Conservation (phyloP, 2,113 vertebrate genomes). For the Aegotheles bennettii region DNA sequence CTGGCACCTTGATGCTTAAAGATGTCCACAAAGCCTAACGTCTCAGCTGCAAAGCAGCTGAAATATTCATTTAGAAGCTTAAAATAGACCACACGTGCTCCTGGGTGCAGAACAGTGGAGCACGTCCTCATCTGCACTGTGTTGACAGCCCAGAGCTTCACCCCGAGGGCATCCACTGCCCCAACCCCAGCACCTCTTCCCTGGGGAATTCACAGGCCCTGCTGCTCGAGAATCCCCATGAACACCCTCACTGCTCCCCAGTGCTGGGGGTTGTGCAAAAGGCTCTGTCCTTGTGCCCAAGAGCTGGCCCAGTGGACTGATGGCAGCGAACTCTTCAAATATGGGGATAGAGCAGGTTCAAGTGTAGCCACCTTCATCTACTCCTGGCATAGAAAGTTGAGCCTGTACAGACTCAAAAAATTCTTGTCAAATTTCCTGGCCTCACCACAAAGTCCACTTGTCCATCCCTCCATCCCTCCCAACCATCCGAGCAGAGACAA, state of each 20-base stretch:
- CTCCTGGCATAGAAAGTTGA: background rate
- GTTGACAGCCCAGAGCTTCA: background rate
- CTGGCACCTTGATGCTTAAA: background rate
- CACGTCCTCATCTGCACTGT: fast-evolving
- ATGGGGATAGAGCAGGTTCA: background rate
- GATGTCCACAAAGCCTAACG: background rate
- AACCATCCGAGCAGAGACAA: background rate
- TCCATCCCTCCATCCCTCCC: background rate
- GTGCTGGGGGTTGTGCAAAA: background rate
- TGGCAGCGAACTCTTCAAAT: fast-evolving
- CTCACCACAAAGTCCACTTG: background rate
- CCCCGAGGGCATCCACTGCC: background rate
- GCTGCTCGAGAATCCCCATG: background rate
- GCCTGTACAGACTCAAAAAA: background rate
- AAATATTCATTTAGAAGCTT: background rate
- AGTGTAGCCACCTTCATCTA: background rate
- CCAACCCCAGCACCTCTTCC: background rate
- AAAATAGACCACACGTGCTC: background rate
- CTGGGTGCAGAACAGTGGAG: background rate
- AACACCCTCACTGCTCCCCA: background rate
- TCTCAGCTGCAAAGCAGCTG: background rate
- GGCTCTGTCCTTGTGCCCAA: fast-evolving
- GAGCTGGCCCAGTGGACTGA: background rate
- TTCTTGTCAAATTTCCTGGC: background rate
- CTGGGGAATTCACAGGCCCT: background rate